Percentiles rank a stretch among this genome's conserved stretches.
Evolutionary conservation across 2,797 vertebrate species (phyloP).

Genomic region (Tiaroga cobitis): DNA sequence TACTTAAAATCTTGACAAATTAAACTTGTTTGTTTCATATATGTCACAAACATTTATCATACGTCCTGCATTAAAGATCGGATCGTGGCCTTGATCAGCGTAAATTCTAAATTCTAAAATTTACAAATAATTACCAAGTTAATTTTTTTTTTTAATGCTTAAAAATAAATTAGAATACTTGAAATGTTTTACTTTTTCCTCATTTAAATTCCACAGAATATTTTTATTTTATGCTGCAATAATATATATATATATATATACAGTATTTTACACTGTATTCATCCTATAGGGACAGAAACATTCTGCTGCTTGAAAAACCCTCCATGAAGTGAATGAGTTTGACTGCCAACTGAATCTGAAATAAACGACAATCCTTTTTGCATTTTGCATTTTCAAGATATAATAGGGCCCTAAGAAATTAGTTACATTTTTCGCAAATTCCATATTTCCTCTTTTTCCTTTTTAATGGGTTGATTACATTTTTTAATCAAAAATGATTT

Average conservation of each 20-base stretch:
- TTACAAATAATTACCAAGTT: too few relatives aligned
- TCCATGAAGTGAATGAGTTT: neutral
- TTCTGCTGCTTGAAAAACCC: too few relatives aligned
- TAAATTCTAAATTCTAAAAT: neutral
- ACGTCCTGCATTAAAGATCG: neutral
- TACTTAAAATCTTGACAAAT: neutral
- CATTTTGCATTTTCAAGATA: neutral
- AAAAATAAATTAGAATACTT: too few relatives aligned
- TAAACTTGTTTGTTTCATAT: neutral
- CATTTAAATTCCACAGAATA: too few relatives aligned
- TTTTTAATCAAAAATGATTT: neutral
- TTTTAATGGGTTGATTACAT: neutral
- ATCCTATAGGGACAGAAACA: too few relatives aligned
- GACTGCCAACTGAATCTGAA: neutral
- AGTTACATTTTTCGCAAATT: neutral
- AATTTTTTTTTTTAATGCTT: too few relatives aligned
- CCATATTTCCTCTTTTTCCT: neutral
- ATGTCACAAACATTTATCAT: neutral
- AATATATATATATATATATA: too few relatives aligned
- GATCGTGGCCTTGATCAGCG: too few relatives aligned
- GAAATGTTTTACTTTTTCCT: neutral
- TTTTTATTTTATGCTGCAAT: neutral
- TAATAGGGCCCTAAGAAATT: neutral
- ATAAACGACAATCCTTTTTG: neutral
- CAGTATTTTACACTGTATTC: neutral